A percentile compares a stretch with the other conserved stretches of the same genome.
These are phyloP conservation scores for Orchesella cincta DNA, from an alignment of 1,140 invertebrate species.

Conservation along the genomic window DNA sequence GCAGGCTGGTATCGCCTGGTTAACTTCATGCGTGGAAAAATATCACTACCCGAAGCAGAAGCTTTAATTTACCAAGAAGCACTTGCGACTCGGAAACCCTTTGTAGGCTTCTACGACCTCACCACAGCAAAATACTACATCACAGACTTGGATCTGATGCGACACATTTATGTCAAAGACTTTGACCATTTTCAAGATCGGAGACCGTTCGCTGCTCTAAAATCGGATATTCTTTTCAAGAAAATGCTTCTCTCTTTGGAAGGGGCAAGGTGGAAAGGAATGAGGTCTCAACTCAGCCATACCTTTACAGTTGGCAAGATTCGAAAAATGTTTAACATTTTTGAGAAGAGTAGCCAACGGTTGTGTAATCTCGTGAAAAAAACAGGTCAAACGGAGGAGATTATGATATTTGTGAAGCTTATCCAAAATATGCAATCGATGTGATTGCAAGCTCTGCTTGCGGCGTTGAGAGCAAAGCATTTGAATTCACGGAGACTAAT, in stretches of 20 bases:
- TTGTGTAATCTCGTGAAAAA: neutral
- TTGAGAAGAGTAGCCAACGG: neutral
- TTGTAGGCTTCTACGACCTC: neutral
- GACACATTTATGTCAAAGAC: conserved; percentile 59
- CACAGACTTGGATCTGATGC: conserved; percentile 58
- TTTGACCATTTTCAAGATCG: conserved; percentile 53
- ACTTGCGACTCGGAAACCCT: neutral
- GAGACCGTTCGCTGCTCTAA: neutral
- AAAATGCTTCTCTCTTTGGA: conserved; percentile 31
- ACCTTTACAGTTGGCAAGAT: neutral
- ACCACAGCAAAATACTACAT: conserved; percentile 54
- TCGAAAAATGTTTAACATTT: neutral
- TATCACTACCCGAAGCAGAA: neutral
- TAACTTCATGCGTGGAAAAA: neutral
- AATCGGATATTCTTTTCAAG: neutral
- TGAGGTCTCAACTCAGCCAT: neutral
- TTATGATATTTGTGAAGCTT: neutral
- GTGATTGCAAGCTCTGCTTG: neutral
- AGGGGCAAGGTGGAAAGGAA: conserved; percentile 36
- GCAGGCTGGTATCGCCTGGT: neutral
- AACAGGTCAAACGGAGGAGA: neutral
- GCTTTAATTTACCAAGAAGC: neutral
- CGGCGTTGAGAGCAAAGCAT: neutral
- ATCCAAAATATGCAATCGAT: neutral
- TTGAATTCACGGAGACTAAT: neutral